Base-by-base conservation (phyloP, 2,888 invertebrate species). In the Ennomos fuscantarius region DNA sequence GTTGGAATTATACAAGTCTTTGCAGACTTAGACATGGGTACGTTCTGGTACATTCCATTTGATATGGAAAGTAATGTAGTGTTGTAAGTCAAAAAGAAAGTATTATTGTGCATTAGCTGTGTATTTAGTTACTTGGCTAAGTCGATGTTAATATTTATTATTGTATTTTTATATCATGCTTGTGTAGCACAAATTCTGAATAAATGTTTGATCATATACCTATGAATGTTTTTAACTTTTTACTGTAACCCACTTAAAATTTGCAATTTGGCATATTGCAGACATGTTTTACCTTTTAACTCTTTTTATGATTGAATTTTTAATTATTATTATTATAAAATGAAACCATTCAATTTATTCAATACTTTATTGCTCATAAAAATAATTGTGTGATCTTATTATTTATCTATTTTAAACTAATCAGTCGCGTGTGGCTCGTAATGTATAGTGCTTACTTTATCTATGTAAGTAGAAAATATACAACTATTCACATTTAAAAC, bases 151-250 rank as follows among this genome's bases (percentile, higher is more conserved):
- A 90, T 91, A 91, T 90, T 91, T 90, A 91, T 89, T 89, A 84
- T 89, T 87, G 89, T 91, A 90, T 92, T 92, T 91, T 92, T 92
- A 87, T 90, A 92, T 87, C 81, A 89, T 83, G 91, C 91, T 91
- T 91, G 78, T 89, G 90, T 91, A 90, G 91, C 91, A 92, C 91
- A 92, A 91, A 92, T 89, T 87, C 88, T 87, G 88, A 92, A 87
- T 91, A 91, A 90, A 92, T 89, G 88, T 89, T 90, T 89, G 86
- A 84, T 84, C 81, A 72, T 68, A 74, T 68, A 74, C 66, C 55
- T 55, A 46, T 12, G 31, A 46, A 39, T 45, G 32, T 48, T 41
- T 41, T 42, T 40, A 1, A 12, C 41, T 49, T 41, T 35, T n/a
- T n/a, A 6, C 6, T 24, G 24, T 6, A 6, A 24, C 24, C 24